phyloP scores from a whole-genome alignment of 2,797 vertebrate genomes.

The Pipistrellus pipistrellus region DNA sequence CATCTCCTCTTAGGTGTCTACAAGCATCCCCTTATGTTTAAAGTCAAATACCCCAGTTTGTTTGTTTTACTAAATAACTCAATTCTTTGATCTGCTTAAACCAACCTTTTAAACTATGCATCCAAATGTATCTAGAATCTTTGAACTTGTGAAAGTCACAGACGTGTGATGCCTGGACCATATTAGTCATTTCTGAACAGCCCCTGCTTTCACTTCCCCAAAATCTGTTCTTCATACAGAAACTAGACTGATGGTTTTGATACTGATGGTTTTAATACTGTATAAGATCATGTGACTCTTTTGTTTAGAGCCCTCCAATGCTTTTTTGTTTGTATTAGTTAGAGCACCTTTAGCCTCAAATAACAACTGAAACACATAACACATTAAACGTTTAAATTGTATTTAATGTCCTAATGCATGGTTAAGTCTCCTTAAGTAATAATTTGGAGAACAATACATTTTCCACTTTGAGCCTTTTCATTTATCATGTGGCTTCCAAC shows the following conservation, averaged over 20 bases:
- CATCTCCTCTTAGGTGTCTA: neutral
- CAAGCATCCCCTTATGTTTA: neutral
- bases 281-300: neutral
- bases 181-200: neutral
- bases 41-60: neutral
- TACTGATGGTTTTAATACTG: neutral
- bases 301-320: neutral
- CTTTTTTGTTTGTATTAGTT: neutral
- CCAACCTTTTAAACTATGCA: neutral
- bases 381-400: neutral
- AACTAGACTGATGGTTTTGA: neutral
- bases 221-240: neutral
- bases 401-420: neutral
- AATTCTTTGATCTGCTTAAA: neutral
- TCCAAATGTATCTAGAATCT: neutral
- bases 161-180: accelerated
- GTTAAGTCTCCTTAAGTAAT: neutral
- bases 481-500: neutral
- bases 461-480: neutral
- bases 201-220: accelerated
- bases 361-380: neutral
- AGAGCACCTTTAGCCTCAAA: neutral
- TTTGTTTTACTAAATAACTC: neutral
- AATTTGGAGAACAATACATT: neutral
- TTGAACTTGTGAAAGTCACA: neutral